These are phyloP conservation scores for Pseudoatta argentina DNA, from an alignment of 1,140 invertebrate species.

Conservation along the genomic window DNA sequence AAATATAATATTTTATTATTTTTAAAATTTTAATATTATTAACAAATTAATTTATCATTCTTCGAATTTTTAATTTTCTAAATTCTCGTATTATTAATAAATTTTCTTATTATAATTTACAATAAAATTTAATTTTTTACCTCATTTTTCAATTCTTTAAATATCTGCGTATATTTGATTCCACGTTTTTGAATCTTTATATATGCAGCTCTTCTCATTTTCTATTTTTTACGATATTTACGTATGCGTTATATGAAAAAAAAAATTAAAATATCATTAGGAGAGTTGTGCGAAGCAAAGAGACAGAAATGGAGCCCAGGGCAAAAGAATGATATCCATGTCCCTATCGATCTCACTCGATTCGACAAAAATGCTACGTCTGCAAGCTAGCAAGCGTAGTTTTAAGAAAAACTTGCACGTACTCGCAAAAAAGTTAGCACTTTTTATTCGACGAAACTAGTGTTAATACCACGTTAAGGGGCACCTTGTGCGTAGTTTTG, in stretches of 20 bases:
- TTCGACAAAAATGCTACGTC: constrained; percentile 35
- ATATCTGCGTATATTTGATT: background rate
- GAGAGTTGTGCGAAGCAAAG: background rate
- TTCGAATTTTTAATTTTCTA: background rate
- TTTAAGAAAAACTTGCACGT: constrained; percentile 53
- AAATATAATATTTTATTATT: background rate
- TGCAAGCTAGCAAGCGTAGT: background rate
- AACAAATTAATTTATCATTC: background rate
- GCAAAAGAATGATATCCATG: constrained; percentile 14
- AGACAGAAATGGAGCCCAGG: background rate
- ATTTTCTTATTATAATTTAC: background rate
- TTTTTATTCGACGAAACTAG: constrained; percentile 55
- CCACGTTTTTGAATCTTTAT: too few species aligned
- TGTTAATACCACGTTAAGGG: constrained; percentile 62
- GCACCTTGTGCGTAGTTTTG: constrained; percentile 53
- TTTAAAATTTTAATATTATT: background rate
- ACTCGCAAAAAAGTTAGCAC: constrained; percentile 19
- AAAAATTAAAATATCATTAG: background rate
- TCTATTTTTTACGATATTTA: background rate
- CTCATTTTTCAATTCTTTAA: background rate
- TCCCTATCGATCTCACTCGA: constrained; percentile 22
- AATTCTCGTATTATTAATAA: background rate
- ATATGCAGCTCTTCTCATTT: background rate
- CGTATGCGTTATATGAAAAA: background rate
- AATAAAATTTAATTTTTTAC: background rate